Percentiles rank a stretch among this genome's conserved stretches.
phyloP scores from a whole-genome alignment of 1,140 invertebrate genomes.

The Homalodisca vitripennis region DNA sequence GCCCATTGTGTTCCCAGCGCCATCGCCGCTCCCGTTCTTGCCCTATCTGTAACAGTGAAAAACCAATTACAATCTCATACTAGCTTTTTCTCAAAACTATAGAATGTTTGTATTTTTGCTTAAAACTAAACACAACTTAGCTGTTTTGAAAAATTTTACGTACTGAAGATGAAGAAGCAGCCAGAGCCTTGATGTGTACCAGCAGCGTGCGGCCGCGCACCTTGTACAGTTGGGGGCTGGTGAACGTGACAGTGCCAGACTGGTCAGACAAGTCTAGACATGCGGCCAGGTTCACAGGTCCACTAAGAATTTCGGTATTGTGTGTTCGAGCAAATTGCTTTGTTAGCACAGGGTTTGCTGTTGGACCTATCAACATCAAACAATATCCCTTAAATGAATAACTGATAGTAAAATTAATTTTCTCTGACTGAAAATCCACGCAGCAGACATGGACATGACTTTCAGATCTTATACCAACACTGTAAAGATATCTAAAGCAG shows the following conservation, averaged over 20 bases:
- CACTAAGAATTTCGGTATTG: constrained; percentile 86
- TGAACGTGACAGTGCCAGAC: constrained; percentile 78
- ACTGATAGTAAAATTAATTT: too few species aligned
- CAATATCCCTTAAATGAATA: too few species aligned
- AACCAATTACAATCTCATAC: neutral
- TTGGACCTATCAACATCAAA: too few species aligned
- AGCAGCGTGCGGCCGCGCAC: constrained; percentile 76
- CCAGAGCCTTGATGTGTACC: constrained; percentile 79
- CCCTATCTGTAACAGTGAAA: neutral
- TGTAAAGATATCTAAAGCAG: too few species aligned
- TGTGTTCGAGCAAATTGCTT: constrained; percentile 81
- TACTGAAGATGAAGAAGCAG: constrained; percentile 13
- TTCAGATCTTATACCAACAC: too few species aligned
- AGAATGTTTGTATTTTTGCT: too few species aligned
- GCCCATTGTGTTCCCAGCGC: constrained; percentile 7
- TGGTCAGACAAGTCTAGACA: constrained; percentile 83
- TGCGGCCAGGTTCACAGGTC: constrained; percentile 76
- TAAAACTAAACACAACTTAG: too few species aligned
- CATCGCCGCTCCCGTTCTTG: neutral
- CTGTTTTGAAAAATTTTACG: too few species aligned
- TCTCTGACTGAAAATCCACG: too few species aligned
- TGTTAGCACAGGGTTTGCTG: constrained; percentile 73
- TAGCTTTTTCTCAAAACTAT: too few species aligned
- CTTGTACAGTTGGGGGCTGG: constrained; percentile 80
- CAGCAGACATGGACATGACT: too few species aligned